Percentiles rank a stretch among this genome's conserved stretches.
Evolutionary conservation across 2,888 invertebrate species (phyloP).

Genomic region (Stenotaenia linearis): DNA sequence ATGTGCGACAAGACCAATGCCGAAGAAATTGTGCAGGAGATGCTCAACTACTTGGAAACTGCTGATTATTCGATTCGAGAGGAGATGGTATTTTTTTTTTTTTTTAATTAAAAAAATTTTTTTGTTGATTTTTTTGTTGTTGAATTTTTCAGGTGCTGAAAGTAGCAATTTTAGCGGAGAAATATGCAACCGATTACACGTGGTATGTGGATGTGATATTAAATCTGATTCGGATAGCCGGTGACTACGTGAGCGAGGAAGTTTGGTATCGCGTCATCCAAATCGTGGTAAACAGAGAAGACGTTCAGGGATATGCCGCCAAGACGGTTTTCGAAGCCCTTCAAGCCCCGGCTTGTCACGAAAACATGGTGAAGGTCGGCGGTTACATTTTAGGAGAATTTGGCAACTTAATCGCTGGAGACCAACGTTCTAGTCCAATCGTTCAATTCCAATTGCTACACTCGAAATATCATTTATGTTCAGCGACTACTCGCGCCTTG

Average conservation of each 20-base stretch:
- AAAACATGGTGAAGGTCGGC: slow-evolving; percentile 99
- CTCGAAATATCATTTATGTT: slow-evolving; percentile 98
- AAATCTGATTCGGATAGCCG: slow-evolving; percentile 97
- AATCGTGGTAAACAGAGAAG: slow-evolving; percentile 98
- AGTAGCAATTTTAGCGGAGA: slow-evolving; percentile 97
- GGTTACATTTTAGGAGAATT: slow-evolving; percentile 99
- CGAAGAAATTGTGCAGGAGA: slow-evolving; percentile 98
- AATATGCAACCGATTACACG: slow-evolving; percentile 98
- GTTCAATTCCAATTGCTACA: slow-evolving; percentile 97
- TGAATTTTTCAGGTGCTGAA: slow-evolving; percentile 81
- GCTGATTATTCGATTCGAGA: slow-evolving; percentile 99
- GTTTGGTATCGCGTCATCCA: slow-evolving; percentile 99
- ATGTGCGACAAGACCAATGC: slow-evolving; percentile 99
- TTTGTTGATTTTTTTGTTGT: too few species aligned
- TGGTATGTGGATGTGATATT: slow-evolving; percentile 96
- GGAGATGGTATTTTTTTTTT: slow-evolving; percentile 80
- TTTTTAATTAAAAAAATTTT: too few species aligned
- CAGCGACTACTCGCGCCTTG: slow-evolving; percentile 92
- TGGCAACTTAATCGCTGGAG: slow-evolving; percentile 98
- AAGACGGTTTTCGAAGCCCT: slow-evolving; percentile 99
- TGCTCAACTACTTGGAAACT: slow-evolving; percentile 97
- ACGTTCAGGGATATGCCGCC: slow-evolving; percentile 98
- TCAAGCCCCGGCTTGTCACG: slow-evolving; percentile 98
- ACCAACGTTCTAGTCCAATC: slow-evolving; percentile 90
- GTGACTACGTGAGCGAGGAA: slow-evolving; percentile 99